Base-by-base conservation (phyloP, 2,797 vertebrate genomes). In the Lutjanus argentimaculatus region DNA sequence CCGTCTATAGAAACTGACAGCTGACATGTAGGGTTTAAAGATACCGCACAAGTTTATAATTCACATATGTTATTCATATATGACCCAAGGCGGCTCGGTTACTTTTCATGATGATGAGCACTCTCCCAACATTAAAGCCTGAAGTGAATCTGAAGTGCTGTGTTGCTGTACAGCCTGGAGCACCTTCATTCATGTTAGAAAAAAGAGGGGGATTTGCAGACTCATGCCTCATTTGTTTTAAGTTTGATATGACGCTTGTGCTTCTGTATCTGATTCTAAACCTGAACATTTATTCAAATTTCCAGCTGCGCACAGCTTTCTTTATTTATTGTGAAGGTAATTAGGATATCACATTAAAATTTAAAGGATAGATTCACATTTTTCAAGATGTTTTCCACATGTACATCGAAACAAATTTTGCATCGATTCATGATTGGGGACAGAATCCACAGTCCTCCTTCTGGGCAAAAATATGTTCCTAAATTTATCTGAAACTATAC, bases 21-120 rank as follows among this genome's bases (percentile, higher is more conserved):
- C 7, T 59, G 13, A 49, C 45, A 36, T 21, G 58, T 59, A 15
- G 46, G 67, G 64, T 74, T 76, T 70, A 58, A 22, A 63, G 79
- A 74, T 49, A 74, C 15, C 25, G 25, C 6, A 70, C 3, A 43
- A 67, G 15, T 46, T 51, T 25, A 55, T 9, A 61, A 53, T 53
- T 71, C 43, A 56, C 55, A 71, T 61, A 51, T 56, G 61, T 55
- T 80, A 55, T 79, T 73, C 13, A 40, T 49, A 22, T 49, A 30
- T 75, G n/a, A 72, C 72, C 58, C 19, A 2, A 74, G 56, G 66
- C 55, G 67, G 53, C 17, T 68, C n/a, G 12, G 0, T 55, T 16
- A 52, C 7, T 66, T 72, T 61, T 46, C 52, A 61, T 62, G 16
- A 72, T 52, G 12, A 61, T 66, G 25, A 70, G 49, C 36, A 75